Evolutionary conservation across 53 echinoderm and acorn worm species (phyloP).

Genomic region (Luidia sarsii): DNA sequence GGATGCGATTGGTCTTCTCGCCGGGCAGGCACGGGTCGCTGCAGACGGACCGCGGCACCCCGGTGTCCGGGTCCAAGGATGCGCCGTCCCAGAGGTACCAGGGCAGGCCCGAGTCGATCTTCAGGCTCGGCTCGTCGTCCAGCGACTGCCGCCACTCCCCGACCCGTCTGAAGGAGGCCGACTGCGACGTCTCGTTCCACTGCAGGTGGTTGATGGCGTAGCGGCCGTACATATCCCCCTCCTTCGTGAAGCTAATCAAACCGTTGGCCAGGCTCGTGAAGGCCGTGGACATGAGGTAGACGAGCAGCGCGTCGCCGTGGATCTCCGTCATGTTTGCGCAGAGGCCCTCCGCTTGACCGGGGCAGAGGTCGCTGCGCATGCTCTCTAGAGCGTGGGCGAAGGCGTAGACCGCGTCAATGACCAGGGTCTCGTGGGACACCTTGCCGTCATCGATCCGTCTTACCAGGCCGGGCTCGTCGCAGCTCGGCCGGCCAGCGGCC

Average conservation of each 20-base stretch:
- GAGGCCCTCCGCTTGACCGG: constrained; percentile 15
- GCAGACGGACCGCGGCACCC: constrained; percentile 82
- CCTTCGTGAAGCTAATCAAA: constrained; percentile 56
- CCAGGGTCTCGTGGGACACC: constrained; percentile 78
- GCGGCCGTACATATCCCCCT: constrained; percentile 75
- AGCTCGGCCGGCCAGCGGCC: constrained; percentile 3
- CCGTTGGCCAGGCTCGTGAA: constrained; percentile 77
- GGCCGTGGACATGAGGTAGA: constrained; percentile 54
- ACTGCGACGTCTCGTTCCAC: constrained; percentile 25
- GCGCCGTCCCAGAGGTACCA: constrained; percentile 68
- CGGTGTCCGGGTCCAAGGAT: constrained; percentile 24
- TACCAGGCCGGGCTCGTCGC: constrained; percentile 57
- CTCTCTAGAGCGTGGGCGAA: constrained; percentile 78
- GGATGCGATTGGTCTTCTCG: constrained; percentile 63
- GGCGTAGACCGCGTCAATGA: constrained; percentile 84
- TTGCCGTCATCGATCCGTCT: constrained; percentile 21
- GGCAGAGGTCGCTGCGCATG: constrained; percentile 68
- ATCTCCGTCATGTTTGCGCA: constrained; percentile 63
- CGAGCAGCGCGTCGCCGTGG: constrained; percentile 47
- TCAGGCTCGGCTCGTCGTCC: not conserved
- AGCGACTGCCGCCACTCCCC: constrained; percentile 69
- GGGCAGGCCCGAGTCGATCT: constrained; percentile 47
- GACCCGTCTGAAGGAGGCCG: constrained; percentile 62
- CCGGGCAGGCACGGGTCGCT: constrained; percentile 75
- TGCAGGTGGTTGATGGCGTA: constrained; percentile 81